These are phyloP conservation scores for Drosophila multiciliata DNA, from an alignment of 2,888 invertebrate genomes.

Conservation along the genomic window DNA sequence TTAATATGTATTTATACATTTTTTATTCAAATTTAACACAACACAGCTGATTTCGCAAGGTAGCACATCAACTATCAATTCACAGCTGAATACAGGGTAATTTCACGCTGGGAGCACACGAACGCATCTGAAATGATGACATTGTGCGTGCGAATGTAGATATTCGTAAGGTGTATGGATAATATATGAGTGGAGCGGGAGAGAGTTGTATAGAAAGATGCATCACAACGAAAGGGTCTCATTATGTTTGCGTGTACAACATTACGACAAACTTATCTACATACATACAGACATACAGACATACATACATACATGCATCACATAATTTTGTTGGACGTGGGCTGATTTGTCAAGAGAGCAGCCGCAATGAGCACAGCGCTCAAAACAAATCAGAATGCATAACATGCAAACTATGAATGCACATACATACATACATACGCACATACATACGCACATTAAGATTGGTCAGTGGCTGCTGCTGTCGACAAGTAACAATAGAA, in stretches of 20 bases:
- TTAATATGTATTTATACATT: not conserved
- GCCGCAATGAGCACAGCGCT: constrained; percentile 23
- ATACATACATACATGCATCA: constrained; percentile 45
- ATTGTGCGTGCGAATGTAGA: constrained; percentile 4
- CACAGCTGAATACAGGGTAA: not conserved
- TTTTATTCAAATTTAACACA: not conserved
- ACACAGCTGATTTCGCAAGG: not conserved
- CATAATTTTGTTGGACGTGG: constrained; percentile 52
- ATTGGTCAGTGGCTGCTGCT: constrained; percentile 10
- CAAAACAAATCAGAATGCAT: constrained; percentile 3
- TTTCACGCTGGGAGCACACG: not conserved
- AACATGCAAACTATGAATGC: not conserved
- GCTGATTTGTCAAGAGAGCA: constrained; percentile 58
- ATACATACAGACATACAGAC: constrained; percentile 12
- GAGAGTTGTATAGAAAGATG: constrained; percentile 1
- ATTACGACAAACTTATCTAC: not conserved
- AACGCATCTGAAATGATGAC: not conserved
- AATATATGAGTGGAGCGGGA: not conserved
- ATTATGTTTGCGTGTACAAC: not conserved
- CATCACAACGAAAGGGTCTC: not conserved
- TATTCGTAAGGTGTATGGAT: constrained; percentile 1
- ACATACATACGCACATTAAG: not conserved
- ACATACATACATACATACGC: not conserved
- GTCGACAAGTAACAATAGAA: constrained; percentile 17
- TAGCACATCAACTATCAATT: not conserved